A percentile compares a stretch with the other conserved stretches of the same genome.
phyloP scores from a whole-genome alignment of 35 echinoderm and acorn worm species.

The Strongylocentrotus purpuratus region DNA sequence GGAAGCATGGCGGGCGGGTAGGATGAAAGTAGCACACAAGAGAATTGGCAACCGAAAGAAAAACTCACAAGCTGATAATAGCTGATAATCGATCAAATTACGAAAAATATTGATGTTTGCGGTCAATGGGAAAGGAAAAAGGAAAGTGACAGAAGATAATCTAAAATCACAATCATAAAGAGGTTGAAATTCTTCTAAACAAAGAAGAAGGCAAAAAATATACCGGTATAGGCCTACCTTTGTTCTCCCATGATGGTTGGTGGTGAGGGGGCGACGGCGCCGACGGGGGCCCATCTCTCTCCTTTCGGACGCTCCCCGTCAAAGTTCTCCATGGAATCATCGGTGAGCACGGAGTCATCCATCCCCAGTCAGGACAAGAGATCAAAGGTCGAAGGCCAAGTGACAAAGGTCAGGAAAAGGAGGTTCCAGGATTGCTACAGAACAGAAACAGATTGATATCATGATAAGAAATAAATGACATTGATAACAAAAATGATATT shows the following conservation, averaged over 20 bases:
- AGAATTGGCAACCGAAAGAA: too few relatives aligned
- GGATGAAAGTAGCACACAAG: too few relatives aligned
- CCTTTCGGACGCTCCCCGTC: conserved; percentile 74
- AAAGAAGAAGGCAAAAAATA: neutral
- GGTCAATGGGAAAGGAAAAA: too few relatives aligned
- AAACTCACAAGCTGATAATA: too few relatives aligned
- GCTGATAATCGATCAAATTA: too few relatives aligned
- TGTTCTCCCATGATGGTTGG: conserved; percentile 52
- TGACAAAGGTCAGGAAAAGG: neutral
- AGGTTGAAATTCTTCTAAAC: neutral
- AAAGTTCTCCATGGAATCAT: conserved; percentile 86
- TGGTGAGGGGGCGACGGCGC: conserved; percentile 78
- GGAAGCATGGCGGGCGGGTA: too few relatives aligned
- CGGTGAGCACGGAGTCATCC: conserved; percentile 74
- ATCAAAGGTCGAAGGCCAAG: conserved; percentile 15
- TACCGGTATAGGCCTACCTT: too few relatives aligned
- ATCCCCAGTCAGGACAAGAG: conserved; percentile 30
- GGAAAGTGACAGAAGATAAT: too few relatives aligned
- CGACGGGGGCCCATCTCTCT: conserved; percentile 69
- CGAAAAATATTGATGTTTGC: too few relatives aligned
- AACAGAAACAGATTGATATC: neutral
- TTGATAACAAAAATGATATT: too few relatives aligned
- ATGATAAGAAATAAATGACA: too few relatives aligned
- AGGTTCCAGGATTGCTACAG: neutral
- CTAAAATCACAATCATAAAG: neutral